These are phyloP conservation scores for Latrodectus hesperus DNA, from an alignment of 2,888 invertebrate genomes.

Conservation along the genomic window DNA sequence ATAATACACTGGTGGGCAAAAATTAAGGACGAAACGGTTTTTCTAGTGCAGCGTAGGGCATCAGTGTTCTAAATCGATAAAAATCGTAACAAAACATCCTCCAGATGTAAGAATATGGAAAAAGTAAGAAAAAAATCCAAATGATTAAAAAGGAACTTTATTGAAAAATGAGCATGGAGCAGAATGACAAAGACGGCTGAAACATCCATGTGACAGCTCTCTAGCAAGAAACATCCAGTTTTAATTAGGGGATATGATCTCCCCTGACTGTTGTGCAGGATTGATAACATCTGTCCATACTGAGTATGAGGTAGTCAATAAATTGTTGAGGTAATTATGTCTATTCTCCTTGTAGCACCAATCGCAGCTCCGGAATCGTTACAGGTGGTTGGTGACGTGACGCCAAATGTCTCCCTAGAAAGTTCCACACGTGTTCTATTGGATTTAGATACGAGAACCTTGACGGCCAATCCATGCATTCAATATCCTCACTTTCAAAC, in stretches of 20 bases:
- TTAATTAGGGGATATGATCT: not conserved
- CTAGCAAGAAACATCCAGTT: not conserved
- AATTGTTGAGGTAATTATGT: not conserved
- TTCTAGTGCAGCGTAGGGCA: not conserved
- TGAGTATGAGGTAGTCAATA: not conserved
- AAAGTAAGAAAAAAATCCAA: not conserved
- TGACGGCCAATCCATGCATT: not conserved
- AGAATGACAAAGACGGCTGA: not conserved
- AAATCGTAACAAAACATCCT: not conserved
- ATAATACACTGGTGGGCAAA: not conserved
- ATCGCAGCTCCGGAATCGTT: not conserved
- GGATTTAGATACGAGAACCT: not conserved
- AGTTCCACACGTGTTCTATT: not conserved
- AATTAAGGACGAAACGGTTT: not conserved
- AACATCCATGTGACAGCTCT: not conserved
- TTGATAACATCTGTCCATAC: not conserved
- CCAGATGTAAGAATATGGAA: not conserved
- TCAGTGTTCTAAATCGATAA: not conserved
- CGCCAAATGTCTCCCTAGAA: not conserved
- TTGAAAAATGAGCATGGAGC: not conserved
- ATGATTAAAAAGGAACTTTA: not conserved
- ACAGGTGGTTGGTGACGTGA: not conserved
- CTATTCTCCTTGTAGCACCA: not conserved
- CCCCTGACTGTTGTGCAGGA: not conserved
- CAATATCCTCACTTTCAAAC: not conserved